Percentiles rank a stretch among this genome's conserved stretches.
Conservation (phyloP, 2,113 vertebrate genomes). For the Benitochromis conjunctus region DNA sequence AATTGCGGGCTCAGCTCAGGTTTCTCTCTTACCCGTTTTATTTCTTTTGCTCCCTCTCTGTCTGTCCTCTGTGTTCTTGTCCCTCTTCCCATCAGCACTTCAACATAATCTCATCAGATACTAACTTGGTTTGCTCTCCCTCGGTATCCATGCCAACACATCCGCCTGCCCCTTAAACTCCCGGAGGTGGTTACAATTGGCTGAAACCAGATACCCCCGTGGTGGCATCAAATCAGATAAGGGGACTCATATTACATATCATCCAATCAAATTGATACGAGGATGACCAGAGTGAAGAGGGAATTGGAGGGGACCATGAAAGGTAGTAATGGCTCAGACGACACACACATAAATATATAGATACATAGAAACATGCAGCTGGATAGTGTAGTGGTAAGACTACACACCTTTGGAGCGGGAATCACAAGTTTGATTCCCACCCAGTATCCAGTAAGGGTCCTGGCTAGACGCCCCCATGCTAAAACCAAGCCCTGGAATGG, state of each 20-base stretch:
- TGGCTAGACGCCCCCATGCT: too few relatives aligned
- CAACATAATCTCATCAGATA: conserved; percentile 68
- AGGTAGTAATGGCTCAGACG: conserved; percentile 35
- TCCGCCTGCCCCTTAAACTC: conserved; percentile 58
- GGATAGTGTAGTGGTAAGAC: too few relatives aligned
- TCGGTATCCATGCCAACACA: conserved; percentile 73
- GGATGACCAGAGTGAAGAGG: conserved; percentile 38
- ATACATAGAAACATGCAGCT: conserved; percentile 1
- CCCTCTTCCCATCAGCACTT: conserved; percentile 71
- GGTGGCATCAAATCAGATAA: conserved; percentile 71
- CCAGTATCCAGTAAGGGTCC: too few relatives aligned
- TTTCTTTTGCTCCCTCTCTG: conserved; percentile 10
- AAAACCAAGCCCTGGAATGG: too few relatives aligned
- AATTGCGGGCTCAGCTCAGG: conserved; percentile 35
- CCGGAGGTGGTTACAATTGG: conserved; percentile 72
- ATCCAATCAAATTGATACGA: conserved; percentile 68
- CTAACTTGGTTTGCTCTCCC: conserved; percentile 65
- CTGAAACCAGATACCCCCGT: conserved; percentile 67
- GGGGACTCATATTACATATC: conserved; percentile 63
- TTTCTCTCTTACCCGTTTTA: conserved; percentile 27
- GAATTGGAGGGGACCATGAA: conserved; percentile 51
- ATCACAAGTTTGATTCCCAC: too few relatives aligned
- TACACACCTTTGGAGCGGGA: too few relatives aligned
- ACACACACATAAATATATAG: neutral
- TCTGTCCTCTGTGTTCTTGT: conserved; percentile 35